Conservation (phyloP, 2,113 vertebrate genomes). For the Apeltes quadracus region DNA sequence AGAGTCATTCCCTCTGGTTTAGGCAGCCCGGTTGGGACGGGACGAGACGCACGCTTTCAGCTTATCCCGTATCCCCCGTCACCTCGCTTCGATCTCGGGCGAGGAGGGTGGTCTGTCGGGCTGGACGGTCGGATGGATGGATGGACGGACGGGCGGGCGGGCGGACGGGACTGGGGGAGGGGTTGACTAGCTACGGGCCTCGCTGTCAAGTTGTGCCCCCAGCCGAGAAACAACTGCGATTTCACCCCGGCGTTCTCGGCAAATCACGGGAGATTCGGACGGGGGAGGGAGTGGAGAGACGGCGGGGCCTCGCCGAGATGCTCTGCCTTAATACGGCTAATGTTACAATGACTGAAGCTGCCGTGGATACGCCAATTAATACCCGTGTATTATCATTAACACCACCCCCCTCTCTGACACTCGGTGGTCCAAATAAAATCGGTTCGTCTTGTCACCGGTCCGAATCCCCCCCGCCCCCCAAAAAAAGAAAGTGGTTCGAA, state of each 20-base stretch:
- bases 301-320: slow-evolving; percentile 57
- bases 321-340: slow-evolving; percentile 35
- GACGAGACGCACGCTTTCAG: slow-evolving; percentile 60
- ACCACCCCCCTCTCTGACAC: slow-evolving; percentile 4
- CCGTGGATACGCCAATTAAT: slow-evolving; percentile 42
- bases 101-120: slow-evolving; percentile 41
- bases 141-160: slow-evolving; percentile 8
- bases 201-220: slow-evolving; percentile 80
- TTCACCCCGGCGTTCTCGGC: slow-evolving; percentile 67
- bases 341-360: slow-evolving; percentile 20
- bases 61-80: slow-evolving; percentile 25
- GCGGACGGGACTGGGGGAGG: slow-evolving; percentile 57
- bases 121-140: slow-evolving; percentile 20
- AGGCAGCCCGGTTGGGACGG: slow-evolving; percentile 76
- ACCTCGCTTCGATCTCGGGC: slow-evolving; percentile 32
- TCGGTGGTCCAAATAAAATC: slow-evolving; percentile 3
- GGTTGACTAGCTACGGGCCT: slow-evolving; percentile 72
- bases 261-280: slow-evolving; percentile 67
- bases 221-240: slow-evolving; percentile 68
- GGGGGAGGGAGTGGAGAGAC: slow-evolving; percentile 39
- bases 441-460: too few species aligned
- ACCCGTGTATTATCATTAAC: slow-evolving; percentile 37
- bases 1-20: slow-evolving; percentile 87
- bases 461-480: slow-evolving; percentile 17
- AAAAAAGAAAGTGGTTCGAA: slow-evolving; percentile 36